These are phyloP conservation scores for Decapterus maruadsi DNA, from an alignment of 2,797 vertebrate species.

Conservation along the genomic window DNA sequence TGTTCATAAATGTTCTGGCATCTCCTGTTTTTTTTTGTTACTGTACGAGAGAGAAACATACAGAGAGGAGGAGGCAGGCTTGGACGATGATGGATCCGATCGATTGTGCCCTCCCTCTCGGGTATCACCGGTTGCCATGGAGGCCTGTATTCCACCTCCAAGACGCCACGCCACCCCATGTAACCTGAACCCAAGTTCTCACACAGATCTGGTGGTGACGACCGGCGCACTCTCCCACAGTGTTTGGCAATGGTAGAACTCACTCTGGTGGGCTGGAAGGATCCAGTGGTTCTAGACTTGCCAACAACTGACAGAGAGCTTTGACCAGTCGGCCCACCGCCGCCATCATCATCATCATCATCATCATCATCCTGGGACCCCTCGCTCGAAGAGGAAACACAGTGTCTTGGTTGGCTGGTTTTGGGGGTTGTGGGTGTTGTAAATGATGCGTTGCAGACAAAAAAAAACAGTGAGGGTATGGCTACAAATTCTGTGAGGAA, in stretches of 20 bases:
- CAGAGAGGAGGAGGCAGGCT: constrained; percentile 31
- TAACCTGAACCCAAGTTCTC: constrained; percentile 61
- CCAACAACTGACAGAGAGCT: constrained; percentile 93
- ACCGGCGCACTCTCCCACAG: constrained; percentile 82
- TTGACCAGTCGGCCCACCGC: constrained; percentile 35
- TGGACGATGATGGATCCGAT: constrained; percentile 71
- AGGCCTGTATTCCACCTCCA: constrained; percentile 55
- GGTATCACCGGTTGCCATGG: constrained; percentile 67
- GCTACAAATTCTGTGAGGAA: constrained; percentile 14
- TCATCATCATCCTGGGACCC: background rate
- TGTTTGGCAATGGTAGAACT: constrained; percentile 99
- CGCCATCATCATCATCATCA: background rate
- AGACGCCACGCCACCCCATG: constrained; percentile 41
- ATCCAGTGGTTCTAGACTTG: constrained; percentile 99
- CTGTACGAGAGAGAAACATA: constrained; percentile 21
- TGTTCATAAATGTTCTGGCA: background rate
- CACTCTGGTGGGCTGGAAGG: constrained; percentile 98
- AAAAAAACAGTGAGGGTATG: constrained; percentile 74
- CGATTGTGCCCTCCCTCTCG: constrained; percentile 66
- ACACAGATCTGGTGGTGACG: constrained; percentile 43
- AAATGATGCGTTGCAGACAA: constrained; percentile 59
- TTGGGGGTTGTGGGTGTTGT: background rate
- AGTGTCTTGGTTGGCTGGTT: constrained; percentile 1
- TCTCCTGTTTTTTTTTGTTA: background rate
- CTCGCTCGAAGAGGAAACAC: constrained; percentile 8